Base-by-base conservation (phyloP, 2,888 invertebrate genomes). In the Zaprionus lineosus region DNA sequence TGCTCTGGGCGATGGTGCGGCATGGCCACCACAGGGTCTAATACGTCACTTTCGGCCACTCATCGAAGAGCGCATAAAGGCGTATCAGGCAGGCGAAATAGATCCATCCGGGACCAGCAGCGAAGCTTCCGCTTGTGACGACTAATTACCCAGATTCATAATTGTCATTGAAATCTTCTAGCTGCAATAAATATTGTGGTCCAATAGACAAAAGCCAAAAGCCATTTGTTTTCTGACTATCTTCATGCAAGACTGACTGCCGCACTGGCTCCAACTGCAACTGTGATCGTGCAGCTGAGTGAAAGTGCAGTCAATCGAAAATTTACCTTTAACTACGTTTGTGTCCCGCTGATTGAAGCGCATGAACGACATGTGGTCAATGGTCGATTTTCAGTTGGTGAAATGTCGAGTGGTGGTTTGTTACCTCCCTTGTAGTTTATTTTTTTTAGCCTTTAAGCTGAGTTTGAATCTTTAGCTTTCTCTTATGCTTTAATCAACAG, bases 21-120 rank as follows among this genome's bases (percentile, higher is more conserved):
- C 99, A 18, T 99, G 99, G 99, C 99, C 99, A 0, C 97, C 98
- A 1, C 99, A 99, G 90, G 96, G 96, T 6, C 92, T 99, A 36
- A 98, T 99, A 87, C 93, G 98, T 14, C 98, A 99, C 91, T 99
- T 98, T 91, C 92, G 98, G 85, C 98, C 98, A 0, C 95, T 96
- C 88, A 92, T 99, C 47, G 96, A 98, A 90, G 91, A 92, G 12
- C 93, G 98, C 77, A 98, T 98, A 93, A 90, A 90, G 46, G 91
- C 92, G 36, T 94, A 66, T 4, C 51, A 31, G 18, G 47, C 33
- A 3, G 41, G 50, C 16, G 70, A 74, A n/a, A 21, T 52, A 3
- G 46, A 37, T 2, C 34, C 31, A 4, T 51, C 58, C 0, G 47
- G 29, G 1, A 46, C 65, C 7, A 26, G n/a, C 2, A 53, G 53